phyloP scores from a whole-genome alignment of 2,797 vertebrate genomes.

The Dallia pectoralis region DNA sequence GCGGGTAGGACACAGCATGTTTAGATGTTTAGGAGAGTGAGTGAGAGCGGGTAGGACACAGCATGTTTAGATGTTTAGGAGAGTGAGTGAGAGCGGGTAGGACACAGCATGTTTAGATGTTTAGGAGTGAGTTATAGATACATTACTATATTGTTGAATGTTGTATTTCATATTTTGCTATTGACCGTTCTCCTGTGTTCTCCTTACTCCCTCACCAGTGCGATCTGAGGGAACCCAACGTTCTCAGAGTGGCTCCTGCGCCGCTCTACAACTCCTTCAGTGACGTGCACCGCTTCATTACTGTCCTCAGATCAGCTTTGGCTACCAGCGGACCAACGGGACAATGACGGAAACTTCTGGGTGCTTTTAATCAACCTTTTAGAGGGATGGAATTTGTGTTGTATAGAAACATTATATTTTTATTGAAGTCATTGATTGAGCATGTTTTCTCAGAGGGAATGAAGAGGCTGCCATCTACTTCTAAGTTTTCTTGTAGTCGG shows the following conservation, averaged over 20 bases:
- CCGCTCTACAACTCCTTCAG: conserved; percentile 95
- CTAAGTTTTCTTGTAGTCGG: neutral
- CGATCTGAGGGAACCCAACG: conserved; percentile 86
- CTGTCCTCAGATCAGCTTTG: conserved; percentile 72
- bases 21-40: no score
- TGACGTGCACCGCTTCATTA: conserved; percentile 86
- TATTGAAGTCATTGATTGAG: neutral
- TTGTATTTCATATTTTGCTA: neutral
- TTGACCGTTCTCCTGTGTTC: conserved; percentile 19
- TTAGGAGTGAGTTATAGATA: no score
- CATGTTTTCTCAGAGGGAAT: neutral
- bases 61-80: no score
- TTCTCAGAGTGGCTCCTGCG: conserved; percentile 84
- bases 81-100: no score
- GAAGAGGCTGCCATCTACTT: no score
- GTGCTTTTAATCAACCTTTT: neutral
- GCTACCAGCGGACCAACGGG: conserved; percentile 39
- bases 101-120: no score
- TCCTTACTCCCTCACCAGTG: conserved; percentile 72
- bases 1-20: no score
- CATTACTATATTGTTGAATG: neutral
- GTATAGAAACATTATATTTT: neutral
- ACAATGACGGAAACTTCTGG: neutral
- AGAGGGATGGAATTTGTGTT: neutral
- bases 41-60: no score